These are phyloP conservation scores for Phyllotis vaccarum DNA, from an alignment of 2,797 vertebrate genomes.

Conservation along the genomic window DNA sequence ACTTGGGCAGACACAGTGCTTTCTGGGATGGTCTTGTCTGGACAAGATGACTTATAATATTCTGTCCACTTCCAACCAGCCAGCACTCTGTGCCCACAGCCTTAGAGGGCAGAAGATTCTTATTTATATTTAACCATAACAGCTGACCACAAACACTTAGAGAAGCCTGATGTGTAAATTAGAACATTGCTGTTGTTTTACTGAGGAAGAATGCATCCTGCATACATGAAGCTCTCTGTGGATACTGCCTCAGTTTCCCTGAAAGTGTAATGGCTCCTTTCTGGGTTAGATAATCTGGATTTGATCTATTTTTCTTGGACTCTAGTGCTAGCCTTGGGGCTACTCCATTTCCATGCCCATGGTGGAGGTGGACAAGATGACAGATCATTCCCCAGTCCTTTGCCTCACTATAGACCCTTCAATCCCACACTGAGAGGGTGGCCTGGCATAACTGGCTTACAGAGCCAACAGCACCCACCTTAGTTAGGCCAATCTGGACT, in stretches of 20 bases:
- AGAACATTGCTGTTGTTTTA: slow-evolving; percentile 8
- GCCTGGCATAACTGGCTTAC: neutral
- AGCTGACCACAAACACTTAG: neutral
- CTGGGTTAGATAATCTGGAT: slow-evolving; percentile 21
- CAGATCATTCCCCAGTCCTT: neutral
- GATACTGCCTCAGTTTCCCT: slow-evolving; percentile 41
- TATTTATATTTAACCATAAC: slow-evolving; percentile 4
- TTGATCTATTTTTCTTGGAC: slow-evolving; percentile 52
- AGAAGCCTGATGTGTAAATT: slow-evolving; percentile 12
- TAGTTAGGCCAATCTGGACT: neutral
- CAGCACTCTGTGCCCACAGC: neutral
- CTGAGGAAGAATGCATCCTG: neutral
- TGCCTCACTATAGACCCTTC: neutral
- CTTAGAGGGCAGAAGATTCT: neutral
- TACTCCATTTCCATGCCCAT: neutral
- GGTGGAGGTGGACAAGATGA: neutral
- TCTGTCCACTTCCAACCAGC: neutral
- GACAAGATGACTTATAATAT: neutral
- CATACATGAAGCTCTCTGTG: neutral
- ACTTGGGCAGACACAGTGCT: neutral
- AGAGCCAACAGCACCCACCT: neutral
- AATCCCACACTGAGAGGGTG: neutral
- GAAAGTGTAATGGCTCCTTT: neutral
- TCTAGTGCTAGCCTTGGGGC: neutral
- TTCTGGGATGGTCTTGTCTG: neutral